A percentile compares a stretch with the other conserved stretches of the same genome.
phyloP scores from a whole-genome alignment of 2,113 vertebrate species.

The Nibea coibor region DNA sequence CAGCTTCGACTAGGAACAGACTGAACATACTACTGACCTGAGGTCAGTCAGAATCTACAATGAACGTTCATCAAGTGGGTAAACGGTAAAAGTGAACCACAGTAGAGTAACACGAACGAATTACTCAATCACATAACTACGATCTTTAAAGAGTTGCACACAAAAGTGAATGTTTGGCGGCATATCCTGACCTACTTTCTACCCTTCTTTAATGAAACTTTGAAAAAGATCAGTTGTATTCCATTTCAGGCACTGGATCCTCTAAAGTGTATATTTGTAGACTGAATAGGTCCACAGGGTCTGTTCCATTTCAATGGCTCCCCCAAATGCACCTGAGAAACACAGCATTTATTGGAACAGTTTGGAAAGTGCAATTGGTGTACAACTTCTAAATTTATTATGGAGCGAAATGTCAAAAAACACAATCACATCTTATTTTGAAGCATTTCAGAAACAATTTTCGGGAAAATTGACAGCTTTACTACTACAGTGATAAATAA shows the following conservation, averaged over 20 bases:
- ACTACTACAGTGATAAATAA: neutral
- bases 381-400: neutral
- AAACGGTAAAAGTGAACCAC: neutral
- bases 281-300: neutral
- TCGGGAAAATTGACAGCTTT: neutral
- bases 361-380: neutral
- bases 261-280: neutral
- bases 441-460: neutral
- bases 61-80: neutral
- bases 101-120: neutral
- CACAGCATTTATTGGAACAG: neutral
- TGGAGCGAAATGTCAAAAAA: neutral
- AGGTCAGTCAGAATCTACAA: neutral
- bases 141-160: neutral
- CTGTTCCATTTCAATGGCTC: neutral
- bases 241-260: neutral
- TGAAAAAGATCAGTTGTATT: neutral
- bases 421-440: neutral
- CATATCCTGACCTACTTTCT: neutral
- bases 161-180: neutral
- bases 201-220: neutral
- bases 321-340: neutral
- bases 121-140: neutral
- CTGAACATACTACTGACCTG: neutral
- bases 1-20: neutral